A percentile compares a stretch with the other conserved stretches of the same genome.
phyloP scores from a whole-genome alignment of 1,140 invertebrate genomes.

The Diploscapter pachys region DNA sequence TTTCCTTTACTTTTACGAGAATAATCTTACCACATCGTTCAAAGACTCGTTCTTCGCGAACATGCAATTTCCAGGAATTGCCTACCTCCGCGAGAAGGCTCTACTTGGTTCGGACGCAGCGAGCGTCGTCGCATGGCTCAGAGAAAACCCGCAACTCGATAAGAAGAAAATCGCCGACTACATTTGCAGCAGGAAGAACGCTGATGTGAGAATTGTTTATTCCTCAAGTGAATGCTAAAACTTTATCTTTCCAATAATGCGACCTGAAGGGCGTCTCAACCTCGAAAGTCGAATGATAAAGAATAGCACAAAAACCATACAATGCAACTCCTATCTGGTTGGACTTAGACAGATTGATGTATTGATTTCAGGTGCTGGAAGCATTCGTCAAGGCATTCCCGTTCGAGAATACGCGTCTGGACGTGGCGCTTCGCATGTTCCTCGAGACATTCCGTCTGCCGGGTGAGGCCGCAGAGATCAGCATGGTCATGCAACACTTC shows the following conservation, averaged over 20 bases:
- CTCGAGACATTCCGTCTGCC: conserved; percentile 93
- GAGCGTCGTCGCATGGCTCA: conserved; percentile 80
- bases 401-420: conserved; percentile 81
- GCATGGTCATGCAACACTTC: conserved; percentile 90
- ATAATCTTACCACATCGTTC: too few relatives aligned
- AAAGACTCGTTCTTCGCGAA: too few relatives aligned
- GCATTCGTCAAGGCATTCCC: conserved; percentile 78
- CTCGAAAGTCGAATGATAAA: too few relatives aligned
- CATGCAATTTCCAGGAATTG: conserved; percentile 64
- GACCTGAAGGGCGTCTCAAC: too few relatives aligned
- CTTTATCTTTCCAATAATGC: too few relatives aligned
- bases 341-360: too few relatives aligned
- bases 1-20: too few relatives aligned
- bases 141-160: conserved; percentile 87
- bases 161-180: conserved; percentile 97
- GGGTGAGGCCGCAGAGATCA: conserved; percentile 93
- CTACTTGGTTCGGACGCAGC: conserved; percentile 74
- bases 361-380: conserved; percentile 61
- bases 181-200: conserved; percentile 67
- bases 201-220: not conserved
- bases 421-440: conserved; percentile 87
- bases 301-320: too few relatives aligned
- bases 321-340: too few relatives aligned
- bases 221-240: too few relatives aligned
- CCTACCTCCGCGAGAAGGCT: conserved; percentile 84